Conservation (phyloP, 2,888 invertebrate genomes). For the Drosophila tanythrix region DNA sequence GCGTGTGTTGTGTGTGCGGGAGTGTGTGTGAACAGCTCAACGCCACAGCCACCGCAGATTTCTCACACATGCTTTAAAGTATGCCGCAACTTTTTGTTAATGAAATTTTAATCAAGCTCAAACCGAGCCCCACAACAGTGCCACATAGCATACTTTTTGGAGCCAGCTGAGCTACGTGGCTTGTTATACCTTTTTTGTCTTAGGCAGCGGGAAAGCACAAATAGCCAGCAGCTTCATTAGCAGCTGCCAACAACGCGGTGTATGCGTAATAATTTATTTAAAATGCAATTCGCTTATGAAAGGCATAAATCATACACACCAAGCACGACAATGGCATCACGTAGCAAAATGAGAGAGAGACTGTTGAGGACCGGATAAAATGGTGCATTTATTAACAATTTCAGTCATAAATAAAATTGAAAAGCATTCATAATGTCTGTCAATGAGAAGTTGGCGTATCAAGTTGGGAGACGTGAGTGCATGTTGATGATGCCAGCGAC, state of each 20-base stretch:
- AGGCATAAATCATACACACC: slow-evolving; percentile 67
- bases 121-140: slow-evolving; percentile 28
- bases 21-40: slow-evolving; percentile 32
- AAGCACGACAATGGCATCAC: slow-evolving; percentile 38
- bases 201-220: slow-evolving; percentile 29
- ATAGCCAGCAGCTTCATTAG: slow-evolving; percentile 75
- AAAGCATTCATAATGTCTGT: slow-evolving; percentile 75
- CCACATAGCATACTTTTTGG: slow-evolving; percentile 36
- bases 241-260: slow-evolving; percentile 53
- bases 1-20: slow-evolving; percentile 11
- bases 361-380: neutral
- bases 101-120: slow-evolving; percentile 78
- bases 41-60: slow-evolving; percentile 64
- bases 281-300: slow-evolving; percentile 74
- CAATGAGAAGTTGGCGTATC: slow-evolving; percentile 38
- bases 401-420: slow-evolving; percentile 75
- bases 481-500: slow-evolving; percentile 51
- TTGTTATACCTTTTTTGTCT: slow-evolving; percentile 11
- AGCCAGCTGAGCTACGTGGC: slow-evolving; percentile 30
- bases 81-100: slow-evolving; percentile 77
- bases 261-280: slow-evolving; percentile 77
- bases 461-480: slow-evolving; percentile 54
- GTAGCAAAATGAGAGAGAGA: slow-evolving; percentile 21
- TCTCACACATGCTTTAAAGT: slow-evolving; percentile 71
- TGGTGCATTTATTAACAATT: slow-evolving; percentile 77